phyloP scores from a whole-genome alignment of 2,888 invertebrate genomes.

The Perithous albicinctus region DNA sequence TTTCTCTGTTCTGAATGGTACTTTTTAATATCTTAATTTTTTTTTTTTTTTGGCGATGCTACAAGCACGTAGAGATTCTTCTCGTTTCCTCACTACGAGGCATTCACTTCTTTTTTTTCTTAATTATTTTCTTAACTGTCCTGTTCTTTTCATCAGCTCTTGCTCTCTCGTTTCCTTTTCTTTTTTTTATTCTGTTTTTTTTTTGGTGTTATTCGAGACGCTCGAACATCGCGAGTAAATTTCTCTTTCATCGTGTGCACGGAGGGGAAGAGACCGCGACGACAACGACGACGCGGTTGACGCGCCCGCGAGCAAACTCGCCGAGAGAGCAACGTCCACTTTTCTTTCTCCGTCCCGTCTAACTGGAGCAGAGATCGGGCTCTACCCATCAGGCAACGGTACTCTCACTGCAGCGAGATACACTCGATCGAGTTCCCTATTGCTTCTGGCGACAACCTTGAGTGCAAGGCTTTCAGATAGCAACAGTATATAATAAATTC shows the following conservation, averaged over 20 bases:
- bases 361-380: constrained; percentile 79
- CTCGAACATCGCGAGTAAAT: constrained; percentile 76
- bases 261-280: constrained; percentile 62
- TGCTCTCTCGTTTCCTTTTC: constrained; percentile 40
- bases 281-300: constrained; percentile 37
- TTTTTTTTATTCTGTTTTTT: no score
- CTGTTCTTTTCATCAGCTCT: constrained; percentile 63
- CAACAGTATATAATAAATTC: constrained; percentile 6
- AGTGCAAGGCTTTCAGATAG: not conserved
- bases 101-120: constrained; percentile 22
- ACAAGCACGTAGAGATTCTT: constrained; percentile 2
- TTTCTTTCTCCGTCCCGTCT: constrained; percentile 71
- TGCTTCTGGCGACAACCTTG: constrained; percentile 32
- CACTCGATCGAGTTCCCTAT: constrained; percentile 37
- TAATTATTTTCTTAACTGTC: constrained; percentile 36
- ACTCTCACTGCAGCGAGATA: constrained; percentile 64
- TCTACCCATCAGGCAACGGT: constrained; percentile 77
- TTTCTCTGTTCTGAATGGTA: constrained; percentile 74
- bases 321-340: constrained; percentile 66
- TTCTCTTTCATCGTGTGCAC: constrained; percentile 80
- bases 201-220: constrained; percentile 19
- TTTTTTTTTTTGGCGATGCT: constrained; percentile 31
- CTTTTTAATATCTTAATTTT: constrained; percentile 36
- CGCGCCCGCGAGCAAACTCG: constrained; percentile 64
- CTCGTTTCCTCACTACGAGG: not conserved